Base-by-base conservation (phyloP, 2,113 vertebrate species). In the Isichthys henryi region DNA sequence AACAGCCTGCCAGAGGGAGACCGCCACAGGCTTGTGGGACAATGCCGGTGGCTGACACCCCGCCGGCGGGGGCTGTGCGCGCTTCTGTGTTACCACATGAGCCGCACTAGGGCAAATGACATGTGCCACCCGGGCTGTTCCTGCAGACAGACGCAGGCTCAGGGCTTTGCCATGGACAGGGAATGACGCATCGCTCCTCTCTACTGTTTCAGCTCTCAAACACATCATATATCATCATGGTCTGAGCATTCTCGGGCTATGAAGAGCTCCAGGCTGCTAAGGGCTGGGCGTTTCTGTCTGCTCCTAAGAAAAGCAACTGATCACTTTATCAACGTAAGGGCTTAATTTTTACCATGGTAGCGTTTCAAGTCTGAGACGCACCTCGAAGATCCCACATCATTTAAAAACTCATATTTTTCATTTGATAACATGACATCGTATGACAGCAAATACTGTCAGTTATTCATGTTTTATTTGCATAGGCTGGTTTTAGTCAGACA, bases 61-160 rank as follows among this genome's bases (percentile, higher is more conserved):
- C 83, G 48, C 93, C 70, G 89, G 52, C 27, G 7, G 53, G 89
- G 46, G 87, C 87, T 19, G 21, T 8, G 6, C 49, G 88, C 86
- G 91, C 92, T 93, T 92, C 70, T 88, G 74, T 89, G 89, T 88
- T 43, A 46, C 85, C 52, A 89, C 88, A 52, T 52, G 85, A 88
- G 86, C 89, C 86, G 87, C 91, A 66, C 91, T 90, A 92, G 94
- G 90, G 94, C 48, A 93, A 90, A 88, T 89, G 93, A 93, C 94
- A 93, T 93, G 94, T 95, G 94, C 94, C 94, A 94, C 93, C 93
- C 93, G 93, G 93, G 94, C 93, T 95, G 92, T 94, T 92, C 95
- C 93, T 90, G 93, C 90, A 93, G 92, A 94, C 93, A 94, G 94
- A 94, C 94, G 94, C 93, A 94, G 93, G 91, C 93, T 95, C 94